Evolutionary conservation across 2,113 vertebrate genomes (phyloP), one percentile per base, ranked within the genome.

Genomic region (Pimephales promelas): DNA sequence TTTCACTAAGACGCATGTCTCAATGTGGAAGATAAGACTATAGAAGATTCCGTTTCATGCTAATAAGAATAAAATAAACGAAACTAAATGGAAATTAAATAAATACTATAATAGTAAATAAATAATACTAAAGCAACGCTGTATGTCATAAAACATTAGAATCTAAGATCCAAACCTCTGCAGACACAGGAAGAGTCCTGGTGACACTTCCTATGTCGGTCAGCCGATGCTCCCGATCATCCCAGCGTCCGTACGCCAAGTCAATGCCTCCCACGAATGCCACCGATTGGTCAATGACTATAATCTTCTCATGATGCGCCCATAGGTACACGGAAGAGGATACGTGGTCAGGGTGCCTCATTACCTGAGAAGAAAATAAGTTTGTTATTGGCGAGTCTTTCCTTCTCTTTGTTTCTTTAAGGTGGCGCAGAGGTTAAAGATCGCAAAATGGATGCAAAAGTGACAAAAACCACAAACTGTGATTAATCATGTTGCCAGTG

Each of bases 261-360:
- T 99, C 98, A 0, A 99, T 99, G 71, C 98, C 97, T 0, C 98
- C 97, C 71, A 99, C 95, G 1, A 99, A 99, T 0, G 96, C 97
- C 88, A 99, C 94, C 0, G 96, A 98, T 72, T 99, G 98, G 92
- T 99, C 98, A 0, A 99, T 88, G 0, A 99, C 90, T 16, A 99
- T 91, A 0, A 97, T 93, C 88, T 99, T 99, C 94, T 99, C 98
- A 0, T 99, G 98, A 82, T 99, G 98, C 6, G 98, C 98, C 98
- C 98, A 99, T 66, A 99, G 92, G 85, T 98, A 98, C 22, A 99
- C 97, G 0, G 94, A 90, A 14, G 97, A 99, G 0, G 97, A 98
- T 73, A 99, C 97, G 0, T 99, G 98, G 91, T 98, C 97, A 0
- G 97, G 98, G 85, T 99, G 96, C n/a, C 98, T 95, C 95, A 99